phyloP scores from a whole-genome alignment of 1,140 invertebrate species.

The Drosophila sp. region DNA sequence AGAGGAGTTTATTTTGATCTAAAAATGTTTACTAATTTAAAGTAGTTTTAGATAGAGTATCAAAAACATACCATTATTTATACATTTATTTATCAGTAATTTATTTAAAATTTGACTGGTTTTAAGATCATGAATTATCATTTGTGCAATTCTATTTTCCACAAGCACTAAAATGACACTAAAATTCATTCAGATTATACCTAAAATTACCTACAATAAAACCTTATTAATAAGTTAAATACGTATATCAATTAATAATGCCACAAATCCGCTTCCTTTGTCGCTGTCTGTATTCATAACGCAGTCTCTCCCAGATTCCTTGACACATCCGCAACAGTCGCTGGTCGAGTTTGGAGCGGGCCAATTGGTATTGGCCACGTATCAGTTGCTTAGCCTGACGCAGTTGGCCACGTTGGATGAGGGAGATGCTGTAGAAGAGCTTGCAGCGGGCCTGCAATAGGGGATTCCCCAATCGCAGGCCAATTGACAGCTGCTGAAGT shows the following conservation, averaged over 20 bases:
- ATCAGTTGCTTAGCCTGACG: constrained; percentile 88
- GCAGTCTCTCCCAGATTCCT: constrained; percentile 92
- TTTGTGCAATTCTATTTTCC: too few relatives aligned
- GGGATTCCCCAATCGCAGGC: constrained; percentile 91
- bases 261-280: neutral
- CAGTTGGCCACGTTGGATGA: constrained; percentile 91
- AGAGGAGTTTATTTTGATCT: too few relatives aligned
- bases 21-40: too few relatives aligned
- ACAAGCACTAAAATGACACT: too few relatives aligned
- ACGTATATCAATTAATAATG: too few relatives aligned
- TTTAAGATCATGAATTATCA: too few relatives aligned
- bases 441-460: constrained; percentile 90
- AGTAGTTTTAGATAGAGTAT: too few relatives aligned
- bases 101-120: too few relatives aligned
- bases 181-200: too few relatives aligned
- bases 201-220: too few relatives aligned
- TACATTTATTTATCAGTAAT: too few relatives aligned
- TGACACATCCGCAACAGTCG: constrained; percentile 90
- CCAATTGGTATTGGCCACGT: constrained; percentile 87
- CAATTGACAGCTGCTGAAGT: constrained; percentile 90
- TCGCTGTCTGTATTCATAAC: constrained; percentile 85
- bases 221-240: neutral
- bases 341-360: constrained; percentile 85
- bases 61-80: too few relatives aligned
- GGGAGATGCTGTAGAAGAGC: constrained; percentile 92